Conservation (phyloP, 2,797 vertebrate species). For the Poeciliopsis paucimaculata region DNA sequence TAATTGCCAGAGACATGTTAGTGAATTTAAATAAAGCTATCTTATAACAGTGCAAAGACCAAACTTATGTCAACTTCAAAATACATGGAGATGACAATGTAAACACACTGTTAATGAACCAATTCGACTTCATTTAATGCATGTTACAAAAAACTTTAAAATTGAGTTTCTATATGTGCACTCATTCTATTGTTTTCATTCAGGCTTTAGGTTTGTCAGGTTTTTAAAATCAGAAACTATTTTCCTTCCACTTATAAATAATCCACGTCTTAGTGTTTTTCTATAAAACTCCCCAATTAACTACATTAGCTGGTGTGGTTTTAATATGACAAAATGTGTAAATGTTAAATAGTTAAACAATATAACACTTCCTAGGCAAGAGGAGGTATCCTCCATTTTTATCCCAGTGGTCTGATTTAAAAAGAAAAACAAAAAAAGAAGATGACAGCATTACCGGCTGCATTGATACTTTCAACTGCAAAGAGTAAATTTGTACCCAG, state of each 20-base stretch:
- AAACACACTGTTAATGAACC: neutral
- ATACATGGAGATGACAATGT: neutral
- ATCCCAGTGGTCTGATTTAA: neutral
- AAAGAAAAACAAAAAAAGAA: neutral
- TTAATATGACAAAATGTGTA: neutral
- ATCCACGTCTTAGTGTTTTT: neutral
- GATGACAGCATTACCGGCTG: no score
- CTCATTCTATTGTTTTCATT: neutral
- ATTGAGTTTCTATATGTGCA: no score
- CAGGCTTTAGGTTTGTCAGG: neutral
- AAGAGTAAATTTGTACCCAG: neutral
- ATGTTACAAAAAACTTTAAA: neutral
- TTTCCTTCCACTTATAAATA: neutral
- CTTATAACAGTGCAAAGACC: neutral
- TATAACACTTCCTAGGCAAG: neutral
- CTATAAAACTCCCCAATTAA: neutral
- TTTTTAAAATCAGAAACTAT: neutral
- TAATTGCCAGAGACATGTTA: neutral
- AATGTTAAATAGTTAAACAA: neutral
- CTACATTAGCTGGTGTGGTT: neutral
- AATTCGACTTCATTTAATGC: neutral
- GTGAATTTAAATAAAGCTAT: constrained; percentile 11
- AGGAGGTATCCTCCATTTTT: neutral
- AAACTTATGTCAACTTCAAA: neutral
- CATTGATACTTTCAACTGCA: neutral